A percentile compares a stretch with the other conserved stretches of the same genome.
phyloP scores from a whole-genome alignment of 2,888 invertebrate genomes.

The Lamproptera curius region DNA sequence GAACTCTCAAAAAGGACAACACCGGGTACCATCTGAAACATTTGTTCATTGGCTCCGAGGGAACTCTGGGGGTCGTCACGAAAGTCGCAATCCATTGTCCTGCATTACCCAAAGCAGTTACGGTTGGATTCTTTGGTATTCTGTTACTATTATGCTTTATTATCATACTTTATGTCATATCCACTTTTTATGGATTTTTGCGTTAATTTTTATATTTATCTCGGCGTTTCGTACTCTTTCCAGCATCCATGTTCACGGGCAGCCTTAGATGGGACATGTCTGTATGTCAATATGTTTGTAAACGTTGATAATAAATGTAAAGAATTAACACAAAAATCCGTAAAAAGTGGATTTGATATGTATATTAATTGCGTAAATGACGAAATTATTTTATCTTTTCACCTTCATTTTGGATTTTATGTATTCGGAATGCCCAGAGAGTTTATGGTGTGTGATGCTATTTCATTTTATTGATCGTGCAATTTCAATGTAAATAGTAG shows the following conservation, averaged over 20 bases:
- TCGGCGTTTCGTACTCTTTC: no score
- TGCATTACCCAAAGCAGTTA: slow-evolving; percentile 87
- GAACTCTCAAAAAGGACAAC: slow-evolving; percentile 95
- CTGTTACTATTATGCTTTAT: slow-evolving; percentile 1
- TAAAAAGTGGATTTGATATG: background rate
- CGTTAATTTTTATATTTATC: background rate
- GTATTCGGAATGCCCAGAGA: no score
- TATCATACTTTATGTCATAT: background rate
- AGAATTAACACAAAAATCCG: no score
- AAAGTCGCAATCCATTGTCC: slow-evolving; percentile 95
- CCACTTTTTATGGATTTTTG: background rate
- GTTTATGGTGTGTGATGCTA: no score
- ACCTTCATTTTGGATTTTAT: no score
- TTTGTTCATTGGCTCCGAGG: slow-evolving; percentile 98
- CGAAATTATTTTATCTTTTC: background rate
- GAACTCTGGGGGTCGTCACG: slow-evolving; percentile 96
- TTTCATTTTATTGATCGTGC: no score
- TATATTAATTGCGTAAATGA: background rate
- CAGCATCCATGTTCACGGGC: no score
- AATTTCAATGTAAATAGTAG: no score
- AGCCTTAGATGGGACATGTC: no score
- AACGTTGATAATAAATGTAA: background rate
- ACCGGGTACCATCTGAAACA: slow-evolving; percentile 98
- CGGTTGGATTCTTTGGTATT: slow-evolving; percentile 93
- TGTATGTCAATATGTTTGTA: background rate